A percentile compares a stretch with the other conserved stretches of the same genome.
phyloP scores from a whole-genome alignment of 2,797 vertebrate genomes.

The Nannoperca obscura region DNA sequence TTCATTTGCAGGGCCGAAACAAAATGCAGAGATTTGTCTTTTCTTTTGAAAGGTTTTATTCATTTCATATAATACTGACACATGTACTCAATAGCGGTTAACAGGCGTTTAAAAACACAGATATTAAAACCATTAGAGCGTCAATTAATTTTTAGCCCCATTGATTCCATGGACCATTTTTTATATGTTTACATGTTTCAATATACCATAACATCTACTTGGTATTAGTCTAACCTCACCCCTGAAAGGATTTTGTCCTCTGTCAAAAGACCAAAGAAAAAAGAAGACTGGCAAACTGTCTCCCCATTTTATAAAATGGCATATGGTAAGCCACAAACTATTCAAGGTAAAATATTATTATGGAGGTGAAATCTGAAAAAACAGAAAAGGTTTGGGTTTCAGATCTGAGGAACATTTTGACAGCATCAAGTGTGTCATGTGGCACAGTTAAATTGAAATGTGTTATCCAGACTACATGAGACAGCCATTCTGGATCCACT shows the following conservation, averaged over 20 bases:
- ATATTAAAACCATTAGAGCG: constrained; percentile 88
- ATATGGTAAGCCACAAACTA: constrained; percentile 76
- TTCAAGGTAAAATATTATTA: constrained; percentile 72
- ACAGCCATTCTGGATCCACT: constrained; percentile 60
- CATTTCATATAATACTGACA: constrained; percentile 90
- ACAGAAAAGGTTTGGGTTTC: constrained; percentile 49
- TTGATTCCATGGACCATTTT: constrained; percentile 80
- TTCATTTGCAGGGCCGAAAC: background rate
- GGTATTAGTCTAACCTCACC: constrained; percentile 81
- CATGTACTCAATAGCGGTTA: constrained; percentile 89
- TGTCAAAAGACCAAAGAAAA: constrained; percentile 68
- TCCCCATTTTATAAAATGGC: constrained; percentile 72
- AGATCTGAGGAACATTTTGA: constrained; percentile 63
- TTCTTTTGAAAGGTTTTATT: constrained; percentile 87
- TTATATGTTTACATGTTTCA: constrained; percentile 85
- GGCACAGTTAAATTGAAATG: constrained; percentile 71
- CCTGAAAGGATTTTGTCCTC: constrained; percentile 76
- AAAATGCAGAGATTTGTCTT: constrained; percentile 28
- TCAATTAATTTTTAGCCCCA: constrained; percentile 77
- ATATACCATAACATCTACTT: constrained; percentile 87
- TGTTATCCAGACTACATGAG: constrained; percentile 59
- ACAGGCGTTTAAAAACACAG: constrained; percentile 90
- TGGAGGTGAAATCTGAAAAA: constrained; percentile 58
- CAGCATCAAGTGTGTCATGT: constrained; percentile 70
- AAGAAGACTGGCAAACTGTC: constrained; percentile 68